Evolutionary conservation across 1,140 invertebrate species (phyloP).

Genomic region (Drosophila pandora): DNA sequence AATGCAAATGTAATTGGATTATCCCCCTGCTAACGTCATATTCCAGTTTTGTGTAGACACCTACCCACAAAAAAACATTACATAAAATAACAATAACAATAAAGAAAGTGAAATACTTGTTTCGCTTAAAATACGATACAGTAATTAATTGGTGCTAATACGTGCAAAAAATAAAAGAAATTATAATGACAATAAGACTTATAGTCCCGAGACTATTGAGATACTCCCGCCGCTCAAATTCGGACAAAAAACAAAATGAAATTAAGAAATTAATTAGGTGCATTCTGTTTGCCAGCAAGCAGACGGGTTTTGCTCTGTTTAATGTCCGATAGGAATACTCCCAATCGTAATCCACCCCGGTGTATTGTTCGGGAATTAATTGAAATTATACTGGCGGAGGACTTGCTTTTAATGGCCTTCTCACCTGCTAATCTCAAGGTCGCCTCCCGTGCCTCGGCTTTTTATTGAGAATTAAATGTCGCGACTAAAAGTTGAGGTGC

Average conservation of each 20-base stretch:
- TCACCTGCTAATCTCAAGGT: slow-evolving; percentile 71
- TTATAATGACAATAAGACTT: slow-evolving; percentile 41
- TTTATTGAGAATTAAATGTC: slow-evolving; percentile 42
- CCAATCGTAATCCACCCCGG: slow-evolving; percentile 40
- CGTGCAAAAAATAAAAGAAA: slow-evolving; percentile 41
- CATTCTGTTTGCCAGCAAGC: slow-evolving; percentile 60
- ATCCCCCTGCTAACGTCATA: slow-evolving; percentile 5
- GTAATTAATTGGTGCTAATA: slow-evolving; percentile 61
- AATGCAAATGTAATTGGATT: slow-evolving; percentile 21
- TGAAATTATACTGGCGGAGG: slow-evolving; percentile 36
- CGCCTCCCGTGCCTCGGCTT: slow-evolving; percentile 9
- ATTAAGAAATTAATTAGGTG: slow-evolving; percentile 57
- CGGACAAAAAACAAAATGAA: slow-evolving; percentile 24
- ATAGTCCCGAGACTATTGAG: slow-evolving; percentile 25
- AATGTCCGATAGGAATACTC: slow-evolving; percentile 51
- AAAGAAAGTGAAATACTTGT: slow-evolving; percentile 54
- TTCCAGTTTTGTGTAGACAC: slow-evolving; percentile 18
- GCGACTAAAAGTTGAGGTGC: slow-evolving; percentile 31
- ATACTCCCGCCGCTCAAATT: slow-evolving; percentile 3
- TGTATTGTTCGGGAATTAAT: slow-evolving; percentile 57
- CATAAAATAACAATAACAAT: slow-evolving; percentile 21
- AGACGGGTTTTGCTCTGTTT: slow-evolving; percentile 47
- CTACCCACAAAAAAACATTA: slow-evolving; percentile 4
- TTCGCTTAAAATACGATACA: slow-evolving; percentile 51
- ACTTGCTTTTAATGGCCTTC: slow-evolving; percentile 51